A percentile compares a stretch with the other conserved stretches of the same genome.
phyloP scores from a whole-genome alignment of 2,797 vertebrate genomes.

The Epinephelus coioides region DNA sequence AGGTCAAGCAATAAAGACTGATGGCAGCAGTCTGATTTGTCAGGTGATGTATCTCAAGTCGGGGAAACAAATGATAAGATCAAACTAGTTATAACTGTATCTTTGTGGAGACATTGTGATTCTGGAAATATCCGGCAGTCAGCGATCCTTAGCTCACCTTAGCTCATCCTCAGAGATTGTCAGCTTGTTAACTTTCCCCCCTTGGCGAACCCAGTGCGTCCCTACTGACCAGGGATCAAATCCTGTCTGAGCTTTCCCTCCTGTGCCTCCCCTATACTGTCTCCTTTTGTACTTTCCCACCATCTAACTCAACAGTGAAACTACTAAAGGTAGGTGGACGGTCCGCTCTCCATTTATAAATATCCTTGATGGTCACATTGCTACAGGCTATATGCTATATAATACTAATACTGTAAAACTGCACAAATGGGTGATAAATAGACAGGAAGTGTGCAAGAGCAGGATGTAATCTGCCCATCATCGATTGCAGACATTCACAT shows the following conservation, averaged over 20 bases:
- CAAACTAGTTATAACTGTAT: conserved; percentile 11
- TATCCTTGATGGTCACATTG: conserved; percentile 71
- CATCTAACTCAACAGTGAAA: conserved; percentile 37
- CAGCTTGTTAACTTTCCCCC: conserved; percentile 60
- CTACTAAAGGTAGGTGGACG: conserved; percentile 42
- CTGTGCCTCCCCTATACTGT: conserved; percentile 16
- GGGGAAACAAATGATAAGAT: conserved; percentile 5
- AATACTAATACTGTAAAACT: not conserved
- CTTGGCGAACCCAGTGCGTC: conserved; percentile 31
- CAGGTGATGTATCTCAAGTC: not conserved
- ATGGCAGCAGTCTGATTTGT: not conserved
- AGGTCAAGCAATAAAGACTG: not conserved
- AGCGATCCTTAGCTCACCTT: conserved; percentile 37
- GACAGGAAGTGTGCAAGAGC: not conserved
- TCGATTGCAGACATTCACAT: too few relatives aligned
- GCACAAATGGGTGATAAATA: conserved; percentile 18
- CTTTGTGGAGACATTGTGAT: conserved; percentile 14
- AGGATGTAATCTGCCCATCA: not conserved
- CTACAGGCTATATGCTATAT: conserved; percentile 28
- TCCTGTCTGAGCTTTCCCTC: conserved; percentile 49
- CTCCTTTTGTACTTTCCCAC: conserved; percentile 52
- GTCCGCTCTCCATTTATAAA: conserved; percentile 46
- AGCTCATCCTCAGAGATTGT: conserved; percentile 27
- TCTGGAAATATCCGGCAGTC: conserved; percentile 40
- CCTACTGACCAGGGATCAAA: conserved; percentile 61